phyloP scores from a whole-genome alignment of 2,888 invertebrate genomes.

The Yponomeuta malinellus region DNA sequence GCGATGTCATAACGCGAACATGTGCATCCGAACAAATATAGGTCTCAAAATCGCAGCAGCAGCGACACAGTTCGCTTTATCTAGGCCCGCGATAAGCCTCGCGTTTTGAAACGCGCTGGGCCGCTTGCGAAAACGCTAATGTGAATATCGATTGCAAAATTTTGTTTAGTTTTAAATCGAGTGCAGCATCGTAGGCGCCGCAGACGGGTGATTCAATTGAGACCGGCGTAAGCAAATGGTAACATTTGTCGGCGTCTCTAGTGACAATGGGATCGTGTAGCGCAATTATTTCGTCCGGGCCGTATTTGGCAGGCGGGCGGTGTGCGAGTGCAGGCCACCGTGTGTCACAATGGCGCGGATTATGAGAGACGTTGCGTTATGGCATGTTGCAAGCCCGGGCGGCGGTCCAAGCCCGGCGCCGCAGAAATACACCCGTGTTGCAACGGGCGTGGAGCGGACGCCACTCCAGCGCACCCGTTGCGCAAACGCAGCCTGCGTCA shows the following conservation, averaged over 20 bases:
- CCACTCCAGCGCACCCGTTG: slow-evolving; percentile 41
- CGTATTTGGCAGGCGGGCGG: slow-evolving; percentile 63
- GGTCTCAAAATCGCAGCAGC: slow-evolving; percentile 64
- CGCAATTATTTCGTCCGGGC: slow-evolving; percentile 41
- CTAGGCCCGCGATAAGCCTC: slow-evolving; percentile 71
- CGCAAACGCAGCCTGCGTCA: slow-evolving; percentile 43
- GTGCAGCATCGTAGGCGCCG: slow-evolving; percentile 40
- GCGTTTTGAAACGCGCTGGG: slow-evolving; percentile 71
- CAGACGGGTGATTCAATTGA: neutral
- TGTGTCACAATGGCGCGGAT: slow-evolving; percentile 69
- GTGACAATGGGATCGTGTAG: slow-evolving; percentile 58
- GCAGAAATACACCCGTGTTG: slow-evolving; percentile 74
- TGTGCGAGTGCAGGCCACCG: slow-evolving; percentile 40
- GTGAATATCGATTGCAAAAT: slow-evolving; percentile 75
- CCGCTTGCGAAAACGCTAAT: slow-evolving; percentile 76
- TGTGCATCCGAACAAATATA: slow-evolving; percentile 42
- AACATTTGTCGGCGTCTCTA: slow-evolving; percentile 35
- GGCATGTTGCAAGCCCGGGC: slow-evolving; percentile 73
- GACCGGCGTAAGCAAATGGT: slow-evolving; percentile 28
- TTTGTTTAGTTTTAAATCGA: slow-evolving; percentile 70
- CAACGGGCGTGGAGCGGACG: slow-evolving; percentile 70
- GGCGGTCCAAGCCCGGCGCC: slow-evolving; percentile 59
- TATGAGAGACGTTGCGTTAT: slow-evolving; percentile 72
- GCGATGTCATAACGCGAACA: neutral
- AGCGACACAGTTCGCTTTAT: slow-evolving; percentile 66